Evolutionary conservation across 1,140 invertebrate species (phyloP).

Genomic region (Solenopsis invicta): DNA sequence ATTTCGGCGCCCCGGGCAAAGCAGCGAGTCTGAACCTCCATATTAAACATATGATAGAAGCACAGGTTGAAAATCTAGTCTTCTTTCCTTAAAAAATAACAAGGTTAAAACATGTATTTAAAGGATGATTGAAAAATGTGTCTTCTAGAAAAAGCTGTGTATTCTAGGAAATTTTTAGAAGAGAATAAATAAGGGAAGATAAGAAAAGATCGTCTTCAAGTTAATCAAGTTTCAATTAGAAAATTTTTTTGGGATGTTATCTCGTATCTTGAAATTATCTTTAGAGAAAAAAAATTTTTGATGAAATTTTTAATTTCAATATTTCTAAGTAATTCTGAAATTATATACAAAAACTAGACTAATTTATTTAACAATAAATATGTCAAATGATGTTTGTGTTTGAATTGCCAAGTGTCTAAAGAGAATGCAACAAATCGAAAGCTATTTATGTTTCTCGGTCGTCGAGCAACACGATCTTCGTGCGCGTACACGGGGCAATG

Average conservation of each 20-base stretch:
- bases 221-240: neutral
- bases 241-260: neutral
- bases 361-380: neutral
- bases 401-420: neutral
- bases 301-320: neutral
- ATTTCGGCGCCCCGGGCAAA: constrained; percentile 54
- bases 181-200: neutral
- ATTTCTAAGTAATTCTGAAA: neutral
- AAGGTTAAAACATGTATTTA: too few relatives aligned
- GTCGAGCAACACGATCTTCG: neutral
- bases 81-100: neutral
- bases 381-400: neutral
- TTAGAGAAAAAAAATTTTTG: neutral
- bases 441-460: neutral
- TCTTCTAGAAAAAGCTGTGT: too few relatives aligned
- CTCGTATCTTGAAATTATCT: neutral
- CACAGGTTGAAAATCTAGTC: constrained; percentile 13
- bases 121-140: too few relatives aligned
- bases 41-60: constrained; percentile 49
- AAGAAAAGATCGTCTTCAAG: neutral
- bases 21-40: constrained; percentile 17
- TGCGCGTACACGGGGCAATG: neutral
- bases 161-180: too few relatives aligned
- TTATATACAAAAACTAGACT: neutral
- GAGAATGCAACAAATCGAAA: neutral